phyloP scores from a whole-genome alignment of 1,140 invertebrate genomes.

The Frieseomelitta varia region DNA sequence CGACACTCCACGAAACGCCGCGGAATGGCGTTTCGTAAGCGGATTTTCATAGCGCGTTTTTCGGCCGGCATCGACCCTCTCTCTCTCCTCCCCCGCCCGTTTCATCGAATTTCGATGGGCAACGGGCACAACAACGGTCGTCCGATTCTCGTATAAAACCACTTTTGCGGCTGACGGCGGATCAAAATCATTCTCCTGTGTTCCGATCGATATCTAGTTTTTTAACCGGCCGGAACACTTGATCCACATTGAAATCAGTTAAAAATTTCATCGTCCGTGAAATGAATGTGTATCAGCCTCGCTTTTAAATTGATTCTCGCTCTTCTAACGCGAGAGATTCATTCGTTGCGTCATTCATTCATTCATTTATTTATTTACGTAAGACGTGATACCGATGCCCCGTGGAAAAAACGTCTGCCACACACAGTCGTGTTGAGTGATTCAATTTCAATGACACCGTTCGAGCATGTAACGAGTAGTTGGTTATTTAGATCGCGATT shows the following conservation, averaged over 20 bases:
- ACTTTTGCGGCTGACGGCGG: constrained; percentile 5
- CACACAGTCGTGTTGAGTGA: too few relatives aligned
- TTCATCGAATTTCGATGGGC: constrained; percentile 62
- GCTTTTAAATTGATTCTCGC: neutral
- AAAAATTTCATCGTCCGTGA: too few relatives aligned
- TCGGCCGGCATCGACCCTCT: constrained; percentile 1
- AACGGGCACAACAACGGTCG: neutral
- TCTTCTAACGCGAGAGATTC: too few relatives aligned
- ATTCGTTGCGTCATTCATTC: too few relatives aligned
- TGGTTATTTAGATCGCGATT: constrained; percentile 23
- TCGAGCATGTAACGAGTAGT: neutral
- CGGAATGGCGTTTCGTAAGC: constrained; percentile 47
- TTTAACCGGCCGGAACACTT: neutral
- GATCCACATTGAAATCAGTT: neutral
- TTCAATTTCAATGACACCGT: neutral
- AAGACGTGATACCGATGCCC: too few relatives aligned
- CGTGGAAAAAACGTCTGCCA: neutral
- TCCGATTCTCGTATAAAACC: constrained; percentile 14
- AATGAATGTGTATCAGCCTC: too few relatives aligned
- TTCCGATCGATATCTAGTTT: neutral
- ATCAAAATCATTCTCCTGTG: constrained; percentile 15
- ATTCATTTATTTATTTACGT: too few relatives aligned
- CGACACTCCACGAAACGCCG: constrained; percentile 5
- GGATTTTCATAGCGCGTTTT: constrained; percentile 56
- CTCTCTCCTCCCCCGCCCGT: neutral